A percentile compares a stretch with the other conserved stretches of the same genome.
These are phyloP conservation scores for Venturia canescens DNA, from an alignment of 1,140 invertebrate genomes.

Conservation along the genomic window DNA sequence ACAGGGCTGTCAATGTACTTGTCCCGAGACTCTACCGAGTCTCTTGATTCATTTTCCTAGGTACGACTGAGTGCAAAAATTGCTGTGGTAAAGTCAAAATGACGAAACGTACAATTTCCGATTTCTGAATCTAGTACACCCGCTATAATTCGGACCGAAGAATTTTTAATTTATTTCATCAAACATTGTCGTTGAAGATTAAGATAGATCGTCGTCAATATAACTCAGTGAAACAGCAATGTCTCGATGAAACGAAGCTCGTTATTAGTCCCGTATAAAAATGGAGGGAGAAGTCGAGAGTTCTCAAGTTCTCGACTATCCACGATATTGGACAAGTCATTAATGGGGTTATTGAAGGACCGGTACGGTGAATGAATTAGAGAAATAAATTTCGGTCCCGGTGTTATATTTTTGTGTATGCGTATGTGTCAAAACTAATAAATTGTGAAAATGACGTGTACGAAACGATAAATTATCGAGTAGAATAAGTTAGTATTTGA, in stretches of 20 bases:
- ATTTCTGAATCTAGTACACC: too few species aligned
- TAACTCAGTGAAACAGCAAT: neutral
- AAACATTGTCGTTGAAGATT: neutral
- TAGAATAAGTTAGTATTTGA: conserved; percentile 4
- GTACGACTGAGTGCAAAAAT: too few species aligned
- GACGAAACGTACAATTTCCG: too few species aligned
- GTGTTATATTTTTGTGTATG: neutral
- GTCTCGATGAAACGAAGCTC: neutral
- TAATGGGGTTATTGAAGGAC: neutral
- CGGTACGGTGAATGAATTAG: neutral
- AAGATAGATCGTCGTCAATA: neutral
- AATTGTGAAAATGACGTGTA: neutral
- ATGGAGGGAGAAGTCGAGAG: neutral
- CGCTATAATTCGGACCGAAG: too few species aligned
- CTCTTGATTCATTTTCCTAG: too few species aligned
- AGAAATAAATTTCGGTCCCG: neutral
- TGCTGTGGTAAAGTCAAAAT: too few species aligned
- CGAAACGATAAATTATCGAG: neutral
- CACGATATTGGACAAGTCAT: neutral
- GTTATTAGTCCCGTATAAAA: neutral
- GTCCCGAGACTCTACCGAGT: too few species aligned
- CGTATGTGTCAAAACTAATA: neutral
- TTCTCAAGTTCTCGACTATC: neutral
- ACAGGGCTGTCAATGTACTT: too few species aligned
- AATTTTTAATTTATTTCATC: neutral